These are phyloP conservation scores for Zalophus californianus DNA, from an alignment of 2,797 vertebrate species.

Conservation along the genomic window DNA sequence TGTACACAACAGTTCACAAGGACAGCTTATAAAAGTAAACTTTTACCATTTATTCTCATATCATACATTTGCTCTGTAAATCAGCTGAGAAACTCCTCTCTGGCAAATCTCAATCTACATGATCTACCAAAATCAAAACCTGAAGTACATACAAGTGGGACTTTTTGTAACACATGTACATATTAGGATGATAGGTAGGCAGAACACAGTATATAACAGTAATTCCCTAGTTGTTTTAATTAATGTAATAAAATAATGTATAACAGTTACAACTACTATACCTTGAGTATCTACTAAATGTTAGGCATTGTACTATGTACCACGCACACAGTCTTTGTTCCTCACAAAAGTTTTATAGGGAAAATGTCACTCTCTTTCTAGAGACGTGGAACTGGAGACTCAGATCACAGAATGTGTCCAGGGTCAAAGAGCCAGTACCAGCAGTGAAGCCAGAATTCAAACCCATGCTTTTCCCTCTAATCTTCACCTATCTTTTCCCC, in stretches of 20 bases:
- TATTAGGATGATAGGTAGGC: not conserved
- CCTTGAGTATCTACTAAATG: not conserved
- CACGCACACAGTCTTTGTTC: not conserved
- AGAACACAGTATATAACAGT: not conserved
- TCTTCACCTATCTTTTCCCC: not conserved
- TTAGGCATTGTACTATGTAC: not conserved
- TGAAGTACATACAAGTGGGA: not conserved
- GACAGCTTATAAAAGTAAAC: conserved; percentile 26
- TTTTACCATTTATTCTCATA: not conserved
- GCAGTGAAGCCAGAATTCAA: not conserved
- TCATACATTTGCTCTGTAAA: not conserved
- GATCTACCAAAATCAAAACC: not conserved
- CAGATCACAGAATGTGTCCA: not conserved
- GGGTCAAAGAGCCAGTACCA: not conserved
- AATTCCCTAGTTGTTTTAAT: not conserved
- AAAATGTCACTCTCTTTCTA: not conserved
- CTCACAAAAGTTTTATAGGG: not conserved
- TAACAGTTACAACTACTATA: not conserved
- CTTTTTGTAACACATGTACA: not conserved
- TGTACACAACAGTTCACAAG: not conserved
- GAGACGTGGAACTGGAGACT: not conserved
- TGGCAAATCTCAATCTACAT: not conserved
- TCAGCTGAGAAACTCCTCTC: not conserved
- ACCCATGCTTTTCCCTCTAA: not conserved
- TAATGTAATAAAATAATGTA: not conserved